Conservation (phyloP, 2,888 invertebrate species). For the Hemicrepidius hirtus region DNA sequence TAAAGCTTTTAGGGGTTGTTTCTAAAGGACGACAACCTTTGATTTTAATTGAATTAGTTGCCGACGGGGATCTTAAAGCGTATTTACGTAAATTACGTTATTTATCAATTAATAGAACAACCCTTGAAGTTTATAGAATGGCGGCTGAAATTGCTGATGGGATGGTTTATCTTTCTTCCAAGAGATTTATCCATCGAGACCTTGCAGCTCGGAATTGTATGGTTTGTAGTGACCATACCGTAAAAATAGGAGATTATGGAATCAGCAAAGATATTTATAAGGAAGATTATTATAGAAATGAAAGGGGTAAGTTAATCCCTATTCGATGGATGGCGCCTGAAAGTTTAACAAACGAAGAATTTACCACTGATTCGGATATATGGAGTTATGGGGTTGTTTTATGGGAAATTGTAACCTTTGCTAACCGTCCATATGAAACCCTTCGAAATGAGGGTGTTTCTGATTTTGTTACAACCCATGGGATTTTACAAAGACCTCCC, state of each 20-base stretch:
- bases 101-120: slow-evolving; percentile 72
- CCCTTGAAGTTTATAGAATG: slow-evolving; percentile 78
- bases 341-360: slow-evolving; percentile 80
- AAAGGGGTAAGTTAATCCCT: slow-evolving; percentile 74
- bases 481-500: slow-evolving; percentile 77
- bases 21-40: slow-evolving; percentile 80
- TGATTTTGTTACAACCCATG: slow-evolving; percentile 75
- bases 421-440: slow-evolving; percentile 84
- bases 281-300: slow-evolving; percentile 78
- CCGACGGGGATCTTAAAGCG: slow-evolving; percentile 80
- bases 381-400: slow-evolving; percentile 85
- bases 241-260: slow-evolving; percentile 80
- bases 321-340: slow-evolving; percentile 86
- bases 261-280: slow-evolving; percentile 82
- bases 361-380: slow-evolving; percentile 77
- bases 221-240: slow-evolving; percentile 78
- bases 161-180: slow-evolving; percentile 84
- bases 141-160: slow-evolving; percentile 85
- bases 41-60: slow-evolving; percentile 89
- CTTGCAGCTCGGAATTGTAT: slow-evolving; percentile 83
- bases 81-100: slow-evolving; percentile 76
- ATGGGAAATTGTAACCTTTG: slow-evolving; percentile 85
- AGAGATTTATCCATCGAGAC: slow-evolving; percentile 83
- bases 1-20: slow-evolving; percentile 82
- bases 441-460: slow-evolving; percentile 79